Conservation (phyloP, 1,140 invertebrate species). For the Heliconius eleuchia region DNA sequence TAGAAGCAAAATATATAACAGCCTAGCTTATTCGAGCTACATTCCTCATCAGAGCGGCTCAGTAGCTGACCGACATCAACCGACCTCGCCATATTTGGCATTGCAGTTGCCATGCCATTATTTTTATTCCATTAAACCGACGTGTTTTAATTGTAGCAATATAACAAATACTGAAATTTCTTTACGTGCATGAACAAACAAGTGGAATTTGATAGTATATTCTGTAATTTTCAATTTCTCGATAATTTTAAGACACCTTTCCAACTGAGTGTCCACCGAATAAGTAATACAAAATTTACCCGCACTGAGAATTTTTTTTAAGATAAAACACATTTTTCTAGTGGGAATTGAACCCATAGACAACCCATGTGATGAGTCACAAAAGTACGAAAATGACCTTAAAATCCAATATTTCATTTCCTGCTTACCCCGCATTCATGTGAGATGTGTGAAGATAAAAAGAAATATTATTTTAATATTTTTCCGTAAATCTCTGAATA, state of each 20-base stretch:
- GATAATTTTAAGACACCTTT: too few relatives aligned
- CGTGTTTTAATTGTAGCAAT: neutral
- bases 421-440: neutral
- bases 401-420: neutral
- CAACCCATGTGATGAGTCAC: too few relatives aligned
- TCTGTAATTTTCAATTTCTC: neutral
- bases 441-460: constrained; percentile 1
- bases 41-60: constrained; percentile 67
- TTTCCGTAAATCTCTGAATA: constrained; percentile 4
- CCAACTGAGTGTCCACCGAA: too few relatives aligned
- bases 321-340: too few relatives aligned
- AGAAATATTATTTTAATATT: constrained; percentile 10
- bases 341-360: too few relatives aligned
- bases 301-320: too few relatives aligned
- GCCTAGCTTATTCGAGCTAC: constrained; percentile 40
- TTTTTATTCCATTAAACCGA: neutral
- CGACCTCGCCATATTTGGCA: constrained; percentile 36
- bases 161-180: neutral
- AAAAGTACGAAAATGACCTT: neutral
- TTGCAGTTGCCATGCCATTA: constrained; percentile 17
- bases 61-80: constrained; percentile 49
- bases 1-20: neutral
- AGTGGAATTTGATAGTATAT: neutral
- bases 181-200: neutral
- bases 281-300: too few relatives aligned